Evolutionary conservation across 2,888 invertebrate species (phyloP).

Genomic region (Iphiclides podalirius): DNA sequence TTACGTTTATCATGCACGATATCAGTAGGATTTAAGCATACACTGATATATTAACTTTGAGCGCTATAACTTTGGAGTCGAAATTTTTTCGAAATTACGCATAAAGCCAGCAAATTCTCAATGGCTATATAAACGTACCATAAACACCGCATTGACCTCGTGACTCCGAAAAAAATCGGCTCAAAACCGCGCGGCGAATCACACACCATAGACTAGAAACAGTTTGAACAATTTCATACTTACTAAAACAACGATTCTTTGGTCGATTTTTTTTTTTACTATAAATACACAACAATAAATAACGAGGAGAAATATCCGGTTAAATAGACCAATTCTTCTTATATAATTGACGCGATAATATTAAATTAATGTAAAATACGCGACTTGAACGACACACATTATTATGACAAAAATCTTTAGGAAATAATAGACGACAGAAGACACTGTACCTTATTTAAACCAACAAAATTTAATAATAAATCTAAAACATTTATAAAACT

Average conservation of each 20-base stretch:
- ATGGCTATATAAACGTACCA: neutral
- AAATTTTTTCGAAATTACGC: too few relatives aligned
- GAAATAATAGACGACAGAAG: neutral
- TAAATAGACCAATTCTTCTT: conserved; percentile 10
- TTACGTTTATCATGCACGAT: too few relatives aligned
- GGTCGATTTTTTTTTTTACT: conserved; percentile 50
- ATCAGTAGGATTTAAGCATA: too few relatives aligned
- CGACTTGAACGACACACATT: neutral
- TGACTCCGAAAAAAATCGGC: neutral
- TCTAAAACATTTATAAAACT: too few relatives aligned
- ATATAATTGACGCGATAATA: conserved; percentile 28
- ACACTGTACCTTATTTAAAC: too few relatives aligned
- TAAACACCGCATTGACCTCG: too few relatives aligned
- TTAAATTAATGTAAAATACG: conserved; percentile 5
- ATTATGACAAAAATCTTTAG: neutral
- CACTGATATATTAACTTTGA: too few relatives aligned
- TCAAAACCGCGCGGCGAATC: neutral
- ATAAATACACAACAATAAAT: conserved; percentile 50
- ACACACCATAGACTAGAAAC: conserved; percentile 46
- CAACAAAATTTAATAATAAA: too few relatives aligned
- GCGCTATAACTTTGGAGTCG: too few relatives aligned
- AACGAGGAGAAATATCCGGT: conserved; percentile 18
- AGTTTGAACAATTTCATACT: conserved; percentile 42
- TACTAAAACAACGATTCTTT: conserved; percentile 56
- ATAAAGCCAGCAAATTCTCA: conserved; percentile 5